Percentiles rank a stretch among this genome's conserved stretches.
Evolutionary conservation across 2,797 vertebrate species (phyloP).

Genomic region (Xiphorhynchus erythropygius): DNA sequence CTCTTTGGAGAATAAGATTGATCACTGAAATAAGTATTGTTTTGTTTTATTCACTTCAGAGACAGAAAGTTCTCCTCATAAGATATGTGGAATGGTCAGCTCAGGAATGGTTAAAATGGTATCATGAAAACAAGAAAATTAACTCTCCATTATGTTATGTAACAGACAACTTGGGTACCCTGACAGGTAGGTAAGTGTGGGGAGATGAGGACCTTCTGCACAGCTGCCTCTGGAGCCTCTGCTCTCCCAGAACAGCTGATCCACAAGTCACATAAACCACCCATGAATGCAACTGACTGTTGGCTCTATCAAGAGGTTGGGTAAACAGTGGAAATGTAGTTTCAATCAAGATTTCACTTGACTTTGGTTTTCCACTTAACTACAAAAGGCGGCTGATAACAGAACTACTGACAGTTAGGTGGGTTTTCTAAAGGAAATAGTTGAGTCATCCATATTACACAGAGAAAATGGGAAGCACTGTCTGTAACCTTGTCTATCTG

Average conservation of each 20-base stretch:
- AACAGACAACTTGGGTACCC: neutral
- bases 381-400: neutral
- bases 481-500: neutral
- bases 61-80: neutral
- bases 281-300: neutral
- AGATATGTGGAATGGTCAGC: neutral
- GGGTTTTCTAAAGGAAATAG: neutral
- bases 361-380: neutral
- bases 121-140: neutral
- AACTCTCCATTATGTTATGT: neutral
- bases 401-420: neutral
- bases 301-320: neutral
- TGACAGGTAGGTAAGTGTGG: neutral
- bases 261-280: neutral
- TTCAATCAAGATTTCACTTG: neutral
- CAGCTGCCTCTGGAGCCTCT: neutral
- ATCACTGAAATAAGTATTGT: neutral
- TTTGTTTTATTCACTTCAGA: neutral
- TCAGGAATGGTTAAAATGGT: neutral
- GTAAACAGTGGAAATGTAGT: neutral
- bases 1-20: neutral
- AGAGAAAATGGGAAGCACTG: neutral
- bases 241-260: neutral
- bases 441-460: neutral
- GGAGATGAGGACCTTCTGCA: neutral